Evolutionary conservation across 2,797 vertebrate genomes (phyloP), one percentile per base, ranked within the genome.

Genomic region (Synaphobranchus kaupii): DNA sequence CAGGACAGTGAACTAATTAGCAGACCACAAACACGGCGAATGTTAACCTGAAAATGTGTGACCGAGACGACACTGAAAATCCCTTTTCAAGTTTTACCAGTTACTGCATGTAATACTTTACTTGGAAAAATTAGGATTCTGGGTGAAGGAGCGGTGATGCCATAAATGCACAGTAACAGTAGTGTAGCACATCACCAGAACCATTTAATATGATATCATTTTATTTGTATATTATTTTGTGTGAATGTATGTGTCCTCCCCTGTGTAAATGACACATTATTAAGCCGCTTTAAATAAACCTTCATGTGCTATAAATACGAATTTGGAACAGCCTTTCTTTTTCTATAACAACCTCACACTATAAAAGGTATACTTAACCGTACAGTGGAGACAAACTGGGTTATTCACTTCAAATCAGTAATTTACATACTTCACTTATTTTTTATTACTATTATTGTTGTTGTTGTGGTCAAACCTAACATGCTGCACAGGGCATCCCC

Each of bases 101-200:
- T 86, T 80, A 56, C 76, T 84, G 71, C n/a, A 86, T 78, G 48
- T 86, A 44, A 58, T 76, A 58, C 73, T 80, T 78, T 54, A 58
- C 80, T 52, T 60, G 71, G 73, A 60, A 86, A 44, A 48, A 86
- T 8, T 28, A 85, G 50, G 50, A 85, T 47, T 58, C 1, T 58
- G 56, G 8, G 66, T 9, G 63, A 3, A 7, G 22, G 63, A 28
- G 63, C 7, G 63, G 63, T n/a, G 1, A n/a, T 2, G 63, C n/a
- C 31, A 58, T 47, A 47, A 73, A 25, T 48, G 44, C 22, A 52
- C 39, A 22, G 25, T 44, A 47, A 17, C 22, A 22, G 20, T n/a
- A 28, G 73, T 13, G 73, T 68, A 9, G n/a, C 34, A 15, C 13
- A 20, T 76, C 34, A 17, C 17, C 78, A 22, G 47, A n/a, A 80